Conservation (phyloP, 2,797 vertebrate species). For the Lycodopsis pacificus region DNA sequence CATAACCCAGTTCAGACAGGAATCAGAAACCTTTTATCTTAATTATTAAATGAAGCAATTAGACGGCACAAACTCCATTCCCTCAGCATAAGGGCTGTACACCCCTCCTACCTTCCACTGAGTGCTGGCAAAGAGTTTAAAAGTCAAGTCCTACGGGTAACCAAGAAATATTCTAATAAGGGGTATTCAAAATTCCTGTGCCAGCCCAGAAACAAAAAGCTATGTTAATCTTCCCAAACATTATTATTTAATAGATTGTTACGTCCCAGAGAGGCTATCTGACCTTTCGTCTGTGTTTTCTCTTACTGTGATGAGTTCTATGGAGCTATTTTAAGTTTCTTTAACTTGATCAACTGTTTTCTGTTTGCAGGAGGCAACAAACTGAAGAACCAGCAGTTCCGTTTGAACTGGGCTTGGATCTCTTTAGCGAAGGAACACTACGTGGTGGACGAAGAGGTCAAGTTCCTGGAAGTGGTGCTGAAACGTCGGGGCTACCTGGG, state of each 20-base stretch:
- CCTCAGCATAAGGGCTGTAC: slow-evolving; percentile 46
- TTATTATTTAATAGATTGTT: slow-evolving; percentile 14
- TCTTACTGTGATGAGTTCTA: slow-evolving; percentile 1
- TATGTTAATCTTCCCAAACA: slow-evolving; percentile 20
- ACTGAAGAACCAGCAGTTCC: slow-evolving; percentile 92
- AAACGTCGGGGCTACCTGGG: slow-evolving; percentile 94
- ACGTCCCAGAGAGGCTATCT: background rate
- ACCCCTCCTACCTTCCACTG: slow-evolving; percentile 48
- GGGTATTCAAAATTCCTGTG: slow-evolving; percentile 14
- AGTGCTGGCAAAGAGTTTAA: slow-evolving; percentile 32
- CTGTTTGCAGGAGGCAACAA: slow-evolving; percentile 90
- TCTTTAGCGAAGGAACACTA: slow-evolving; percentile 93
- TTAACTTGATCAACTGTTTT: slow-evolving; percentile 9
- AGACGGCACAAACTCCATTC: slow-evolving; percentile 53
- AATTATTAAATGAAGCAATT: slow-evolving; percentile 81
- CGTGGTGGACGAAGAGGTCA: slow-evolving; percentile 91
- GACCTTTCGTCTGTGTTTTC: slow-evolving; percentile 9
- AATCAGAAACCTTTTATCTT: slow-evolving; percentile 76
- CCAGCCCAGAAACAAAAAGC: slow-evolving; percentile 15
- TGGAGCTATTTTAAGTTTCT: background rate
- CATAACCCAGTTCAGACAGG: slow-evolving; percentile 66
- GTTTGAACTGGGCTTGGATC: slow-evolving; percentile 96
- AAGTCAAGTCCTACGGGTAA: slow-evolving; percentile 43
- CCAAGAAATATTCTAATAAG: slow-evolving; percentile 45
- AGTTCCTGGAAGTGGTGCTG: slow-evolving; percentile 91